Conservation (phyloP, 1,140 invertebrate species). For the Akabosia matsudoensis region DNA sequence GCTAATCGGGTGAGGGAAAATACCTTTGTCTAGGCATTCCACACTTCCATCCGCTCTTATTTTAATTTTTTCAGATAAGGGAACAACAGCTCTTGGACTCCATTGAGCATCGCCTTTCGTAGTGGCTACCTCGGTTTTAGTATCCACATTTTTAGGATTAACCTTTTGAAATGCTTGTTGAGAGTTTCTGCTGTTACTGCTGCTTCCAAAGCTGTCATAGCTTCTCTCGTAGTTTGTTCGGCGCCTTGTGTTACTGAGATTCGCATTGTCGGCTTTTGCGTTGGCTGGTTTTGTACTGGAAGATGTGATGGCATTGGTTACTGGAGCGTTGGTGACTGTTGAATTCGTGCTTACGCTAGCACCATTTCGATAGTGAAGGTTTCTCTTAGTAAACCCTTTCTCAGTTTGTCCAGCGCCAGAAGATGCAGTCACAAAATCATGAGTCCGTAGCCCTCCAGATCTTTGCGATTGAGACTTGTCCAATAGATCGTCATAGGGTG, state of each 20-base stretch:
- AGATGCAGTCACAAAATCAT: slow-evolving; percentile 29
- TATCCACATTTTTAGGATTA: background rate
- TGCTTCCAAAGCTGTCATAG: background rate
- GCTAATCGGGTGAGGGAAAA: slow-evolving; percentile 80
- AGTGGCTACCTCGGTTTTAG: background rate
- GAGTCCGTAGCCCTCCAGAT: slow-evolving; percentile 49
- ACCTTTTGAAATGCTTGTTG: background rate
- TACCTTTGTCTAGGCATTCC: slow-evolving; percentile 78
- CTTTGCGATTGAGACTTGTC: slow-evolving; percentile 49
- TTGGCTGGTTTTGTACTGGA: background rate
- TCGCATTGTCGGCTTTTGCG: background rate
- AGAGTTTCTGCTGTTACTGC: slow-evolving; percentile 32
- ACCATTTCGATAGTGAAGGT: slow-evolving; percentile 25
- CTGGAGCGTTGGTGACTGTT: slow-evolving; percentile 21
- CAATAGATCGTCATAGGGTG: slow-evolving; percentile 57
- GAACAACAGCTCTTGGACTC: slow-evolving; percentile 38
- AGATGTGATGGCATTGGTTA: slow-evolving; percentile 14
- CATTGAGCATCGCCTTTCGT: background rate
- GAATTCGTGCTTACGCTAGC: background rate
- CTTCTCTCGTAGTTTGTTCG: background rate
- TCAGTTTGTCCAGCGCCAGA: background rate
- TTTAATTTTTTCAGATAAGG: slow-evolving; percentile 60
- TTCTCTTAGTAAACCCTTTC: slow-evolving; percentile 29
- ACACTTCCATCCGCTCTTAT: slow-evolving; percentile 62
- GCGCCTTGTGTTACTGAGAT: background rate